Base-by-base conservation (phyloP, 23 tunicate genomes). In the Diplosoma virens region DNA sequence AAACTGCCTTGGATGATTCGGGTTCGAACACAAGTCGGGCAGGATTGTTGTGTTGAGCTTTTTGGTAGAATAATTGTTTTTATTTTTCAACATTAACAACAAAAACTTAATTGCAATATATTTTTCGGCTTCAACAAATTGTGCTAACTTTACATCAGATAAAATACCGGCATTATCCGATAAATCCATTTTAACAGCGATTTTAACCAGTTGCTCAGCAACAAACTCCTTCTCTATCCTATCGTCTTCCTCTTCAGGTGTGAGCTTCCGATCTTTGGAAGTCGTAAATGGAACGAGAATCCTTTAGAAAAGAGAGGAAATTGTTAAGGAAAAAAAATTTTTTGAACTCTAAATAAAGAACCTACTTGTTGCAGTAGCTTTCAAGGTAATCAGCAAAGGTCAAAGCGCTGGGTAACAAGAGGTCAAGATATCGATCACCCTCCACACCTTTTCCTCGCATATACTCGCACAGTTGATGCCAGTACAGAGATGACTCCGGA, bases 151-250 rank as follows among this genome's bases (percentile, higher is more conserved):
- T n/a, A n/a, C n/a, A n/a, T n/a, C n/a, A n/a, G n/a, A n/a, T n/a
- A n/a, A n/a, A n/a, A n/a, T 59, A 92, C 97, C 97, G 45, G 97
- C 87, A 53, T 81, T 65, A 68, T 92, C 97, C 27, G 87, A 73
- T 0, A 85, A 34, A 41, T 92, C 97, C 75, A 79, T 70, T 32
- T 59, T 74, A 29, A 58, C 65, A 25, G 83, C 87, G 34, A 92
- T 85, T 53, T 92, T 81, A 1, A 92, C 17, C 50, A 92, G 75
- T 58, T 85, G 92, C 58, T 86, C 92, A 17, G 92, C 92, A 25
- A 92, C 84, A 71, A 92, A 92, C 53, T 92, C 97, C 47, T 67
- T 86, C 46, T 92, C 97, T 3, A 79, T 84, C 30, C 48, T 68
- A 26, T 85, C 87, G 53, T 78, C 90, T 78, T 85, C 93, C 41